Evolutionary conservation across 2,113 vertebrate species (phyloP).

Genomic region (Diphyllodes magnificus): DNA sequence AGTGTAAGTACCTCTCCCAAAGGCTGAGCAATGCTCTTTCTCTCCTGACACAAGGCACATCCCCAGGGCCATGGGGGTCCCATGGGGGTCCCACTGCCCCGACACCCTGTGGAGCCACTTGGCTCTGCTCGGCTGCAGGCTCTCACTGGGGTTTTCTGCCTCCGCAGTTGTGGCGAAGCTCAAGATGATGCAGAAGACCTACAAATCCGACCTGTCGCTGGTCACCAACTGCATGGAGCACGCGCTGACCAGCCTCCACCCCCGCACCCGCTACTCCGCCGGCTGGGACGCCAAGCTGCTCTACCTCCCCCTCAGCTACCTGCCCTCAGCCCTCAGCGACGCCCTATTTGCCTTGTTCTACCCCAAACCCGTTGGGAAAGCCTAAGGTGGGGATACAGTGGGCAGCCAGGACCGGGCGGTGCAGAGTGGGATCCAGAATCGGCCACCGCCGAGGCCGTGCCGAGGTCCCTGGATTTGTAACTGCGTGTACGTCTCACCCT

Average conservation of each 20-base stretch:
- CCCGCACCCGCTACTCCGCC: conserved; percentile 67
- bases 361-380: conserved; percentile 34
- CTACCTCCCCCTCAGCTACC: conserved; percentile 70
- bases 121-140: accelerated
- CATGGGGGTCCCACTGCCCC: accelerated
- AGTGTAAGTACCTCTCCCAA: conserved; percentile 50
- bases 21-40: neutral
- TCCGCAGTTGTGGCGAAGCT: accelerated
- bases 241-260: conserved; percentile 69
- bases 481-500: accelerated
- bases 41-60: neutral
- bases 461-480: neutral
- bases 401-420: neutral
- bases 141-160: neutral
- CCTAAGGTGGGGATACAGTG: neutral
- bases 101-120: accelerated
- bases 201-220: conserved; percentile 51
- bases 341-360: neutral
- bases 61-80: neutral
- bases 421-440: too few species aligned
- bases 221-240: conserved; percentile 80
- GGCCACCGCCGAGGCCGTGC: too few species aligned
- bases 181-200: accelerated
- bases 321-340: conserved; percentile 77
- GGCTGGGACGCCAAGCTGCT: conserved; percentile 76